These are phyloP conservation scores for rabbit (Oryctolagus cuniculus) DNA, from an alignment of 2,113 vertebrate genomes.

Conservation along the genomic window mOryCun1.1 NC_091452.1:23576501-23577000, in stretches of 20 bases:
- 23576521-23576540: accelerated
- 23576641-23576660: neutral
- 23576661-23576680: neutral
- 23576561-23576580: neutral
- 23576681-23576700: neutral
- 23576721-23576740: neutral
- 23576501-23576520: neutral
- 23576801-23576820: neutral
- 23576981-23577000: neutral
- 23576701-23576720: neutral
- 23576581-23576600: neutral
- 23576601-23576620: neutral
- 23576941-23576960: neutral
- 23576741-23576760: neutral
- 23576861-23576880: no score
- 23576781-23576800: neutral
- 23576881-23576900: neutral
- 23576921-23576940: neutral
- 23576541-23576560: neutral
- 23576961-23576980: neutral
- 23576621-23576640: neutral
- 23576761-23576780: neutral
- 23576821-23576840: neutral
- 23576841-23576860: neutral
- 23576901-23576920: neutral